A percentile compares a stretch with the other conserved stretches of the same genome.
phyloP scores from a whole-genome alignment of 2,888 invertebrate species.

The Eupithecia centaureata region DNA sequence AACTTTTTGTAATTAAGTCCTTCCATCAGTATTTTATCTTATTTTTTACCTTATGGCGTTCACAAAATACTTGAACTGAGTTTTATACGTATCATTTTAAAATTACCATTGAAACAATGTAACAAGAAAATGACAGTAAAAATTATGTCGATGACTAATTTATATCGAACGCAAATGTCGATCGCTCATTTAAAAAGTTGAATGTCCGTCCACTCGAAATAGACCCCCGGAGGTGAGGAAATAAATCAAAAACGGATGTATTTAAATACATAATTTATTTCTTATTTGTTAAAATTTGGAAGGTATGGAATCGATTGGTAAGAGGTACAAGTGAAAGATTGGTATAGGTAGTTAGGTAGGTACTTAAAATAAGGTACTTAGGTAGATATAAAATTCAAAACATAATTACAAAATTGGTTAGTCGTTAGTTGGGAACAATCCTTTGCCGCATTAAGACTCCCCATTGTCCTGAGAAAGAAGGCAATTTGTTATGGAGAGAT shows the following conservation, averaged over 20 bases:
- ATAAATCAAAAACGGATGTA: too few species aligned
- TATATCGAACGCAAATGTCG: not conserved
- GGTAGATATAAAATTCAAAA: constrained; percentile 8
- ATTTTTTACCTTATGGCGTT: not conserved
- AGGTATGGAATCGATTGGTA: constrained; percentile 3
- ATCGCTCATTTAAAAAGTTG: not conserved
- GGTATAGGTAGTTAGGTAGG: too few species aligned
- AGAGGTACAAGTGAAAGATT: not conserved
- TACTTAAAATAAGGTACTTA: constrained; percentile 25
- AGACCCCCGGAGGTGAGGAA: too few species aligned
- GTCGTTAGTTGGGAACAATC: constrained; percentile 18
- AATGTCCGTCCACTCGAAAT: not conserved
- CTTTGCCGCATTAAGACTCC: constrained; percentile 32
- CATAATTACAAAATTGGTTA: constrained; percentile 9
- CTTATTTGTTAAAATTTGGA: not conserved
- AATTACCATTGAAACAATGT: not conserved
- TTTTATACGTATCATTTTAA: not conserved
- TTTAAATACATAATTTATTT: constrained; percentile 2
- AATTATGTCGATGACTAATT: not conserved
- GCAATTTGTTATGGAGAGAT: constrained; percentile 3
- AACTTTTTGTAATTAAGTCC: too few species aligned
- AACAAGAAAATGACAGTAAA: too few species aligned
- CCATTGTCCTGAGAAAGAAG: constrained; percentile 42
- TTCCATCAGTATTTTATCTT: too few species aligned
- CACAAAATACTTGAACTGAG: not conserved